Percentiles rank a stretch among this genome's conserved stretches.
Evolutionary conservation across 2,888 invertebrate genomes (phyloP).

Genomic region (Callyntrura sp.): DNA sequence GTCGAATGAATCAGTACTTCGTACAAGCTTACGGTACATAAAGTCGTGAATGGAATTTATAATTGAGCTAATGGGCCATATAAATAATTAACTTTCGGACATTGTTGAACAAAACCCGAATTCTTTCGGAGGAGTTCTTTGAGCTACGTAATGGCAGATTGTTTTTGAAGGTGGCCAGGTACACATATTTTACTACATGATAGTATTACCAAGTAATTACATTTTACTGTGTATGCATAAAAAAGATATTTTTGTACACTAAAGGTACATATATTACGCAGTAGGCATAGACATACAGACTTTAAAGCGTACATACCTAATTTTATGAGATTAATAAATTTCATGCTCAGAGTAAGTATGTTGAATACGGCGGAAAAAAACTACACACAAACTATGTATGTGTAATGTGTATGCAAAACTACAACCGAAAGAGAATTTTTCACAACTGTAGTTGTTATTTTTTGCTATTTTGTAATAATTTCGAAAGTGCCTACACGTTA

Average conservation of each 20-base stretch:
- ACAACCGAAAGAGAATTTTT: neutral
- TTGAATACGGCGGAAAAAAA: neutral
- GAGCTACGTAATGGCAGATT: neutral
- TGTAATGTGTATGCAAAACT: neutral
- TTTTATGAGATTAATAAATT: neutral
- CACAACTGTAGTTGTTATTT: neutral
- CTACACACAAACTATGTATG: neutral
- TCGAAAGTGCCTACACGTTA: too few relatives aligned
- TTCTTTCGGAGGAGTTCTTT: neutral
- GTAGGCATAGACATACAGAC: too few relatives aligned
- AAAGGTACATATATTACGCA: neutral
- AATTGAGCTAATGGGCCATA: constrained; percentile 67
- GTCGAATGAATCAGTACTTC: constrained; percentile 30
- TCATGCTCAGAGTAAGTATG: neutral
- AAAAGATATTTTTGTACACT: neutral
- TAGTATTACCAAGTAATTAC: neutral
- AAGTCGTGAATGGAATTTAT: constrained; percentile 62
- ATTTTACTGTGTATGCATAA: neutral
- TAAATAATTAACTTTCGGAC: constrained; percentile 42
- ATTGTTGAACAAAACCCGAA: constrained; percentile 39
- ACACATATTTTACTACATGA: neutral
- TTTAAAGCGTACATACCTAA: neutral
- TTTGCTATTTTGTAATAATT: neutral
- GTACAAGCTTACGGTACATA: constrained; percentile 61
- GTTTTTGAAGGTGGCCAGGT: neutral